These are phyloP conservation scores for Hemistola chrysoprasaria DNA, from an alignment of 2,888 invertebrate species.

Conservation along the genomic window DNA sequence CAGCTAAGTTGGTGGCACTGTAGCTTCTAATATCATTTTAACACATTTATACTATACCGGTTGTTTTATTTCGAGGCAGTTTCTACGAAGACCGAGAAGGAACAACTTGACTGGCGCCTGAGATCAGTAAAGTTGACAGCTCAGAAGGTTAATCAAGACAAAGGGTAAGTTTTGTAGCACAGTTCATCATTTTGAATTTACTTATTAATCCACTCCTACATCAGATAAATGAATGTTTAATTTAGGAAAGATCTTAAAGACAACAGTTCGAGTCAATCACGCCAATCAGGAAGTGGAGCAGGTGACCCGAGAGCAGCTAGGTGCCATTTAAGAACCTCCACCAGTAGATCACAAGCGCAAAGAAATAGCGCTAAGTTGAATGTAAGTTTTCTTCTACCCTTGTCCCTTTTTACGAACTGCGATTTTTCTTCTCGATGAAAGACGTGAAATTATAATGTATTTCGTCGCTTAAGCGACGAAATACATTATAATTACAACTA, in stretches of 20 bases:
- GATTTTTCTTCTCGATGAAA: no score
- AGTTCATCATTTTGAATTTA: conserved; percentile 4
- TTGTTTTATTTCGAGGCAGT: conserved; percentile 40
- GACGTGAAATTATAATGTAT: no score
- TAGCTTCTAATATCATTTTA: no score
- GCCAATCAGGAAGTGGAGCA: conserved; percentile 51
- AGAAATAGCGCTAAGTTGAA: conserved; percentile 31
- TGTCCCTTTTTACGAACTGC: background rate
- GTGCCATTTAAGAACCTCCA: conserved; percentile 31
- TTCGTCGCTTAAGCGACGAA: no score
- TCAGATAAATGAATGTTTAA: no score
- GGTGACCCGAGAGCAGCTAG: conserved; percentile 52
- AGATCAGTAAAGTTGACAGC: conserved; percentile 34
- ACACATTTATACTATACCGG: background rate
- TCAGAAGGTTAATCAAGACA: conserved; percentile 35
- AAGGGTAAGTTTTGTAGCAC: no score
- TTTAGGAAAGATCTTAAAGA: no score
- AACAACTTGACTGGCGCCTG: conserved; percentile 50
- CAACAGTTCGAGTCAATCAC: conserved; percentile 20
- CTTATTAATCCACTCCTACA: no score
- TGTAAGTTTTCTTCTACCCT: conserved; percentile 32
- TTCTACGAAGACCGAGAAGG: conserved; percentile 54
- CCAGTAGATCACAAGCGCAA: conserved; percentile 22
- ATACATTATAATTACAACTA: no score
- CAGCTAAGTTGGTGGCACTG: no score